These are phyloP conservation scores for Scolopax mira DNA, from an alignment of 2,113 vertebrate species.

Conservation along the genomic window DNA sequence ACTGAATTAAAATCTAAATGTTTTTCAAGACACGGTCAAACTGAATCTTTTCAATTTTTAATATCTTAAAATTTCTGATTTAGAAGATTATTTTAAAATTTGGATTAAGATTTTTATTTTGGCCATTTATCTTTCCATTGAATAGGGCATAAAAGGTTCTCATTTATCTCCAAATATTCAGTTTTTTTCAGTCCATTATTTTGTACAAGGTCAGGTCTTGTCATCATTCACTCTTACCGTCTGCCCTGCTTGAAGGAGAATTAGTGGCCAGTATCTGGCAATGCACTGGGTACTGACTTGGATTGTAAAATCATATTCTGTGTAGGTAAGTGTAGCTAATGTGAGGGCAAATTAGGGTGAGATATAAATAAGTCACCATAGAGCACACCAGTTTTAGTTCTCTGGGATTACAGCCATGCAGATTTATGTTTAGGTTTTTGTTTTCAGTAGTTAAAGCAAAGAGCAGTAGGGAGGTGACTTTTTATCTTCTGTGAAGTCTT, in stretches of 20 bases:
- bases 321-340: not conserved
- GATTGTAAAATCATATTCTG: not conserved
- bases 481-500: not conserved
- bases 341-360: not conserved
- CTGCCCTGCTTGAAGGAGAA: not conserved
- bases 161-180: not conserved
- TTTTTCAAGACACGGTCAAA: not conserved
- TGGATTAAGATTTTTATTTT: not conserved
- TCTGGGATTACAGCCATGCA: not conserved
- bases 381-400: not conserved
- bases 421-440: not conserved
- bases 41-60: not conserved
- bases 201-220: not conserved
- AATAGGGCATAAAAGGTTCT: not conserved
- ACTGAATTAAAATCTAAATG: not conserved
- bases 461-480: not conserved
- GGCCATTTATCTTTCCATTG: not conserved
- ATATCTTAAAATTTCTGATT: not conserved
- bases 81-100: not conserved
- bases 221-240: not conserved
- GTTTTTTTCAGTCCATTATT: not conserved
- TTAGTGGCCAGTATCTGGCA: not conserved
- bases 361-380: not conserved
- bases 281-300: not conserved
- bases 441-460: not conserved